Percentiles rank a stretch among this genome's conserved stretches.
Conservation (phyloP, 2,888 invertebrate species). For the Platycheirus rosarum region DNA sequence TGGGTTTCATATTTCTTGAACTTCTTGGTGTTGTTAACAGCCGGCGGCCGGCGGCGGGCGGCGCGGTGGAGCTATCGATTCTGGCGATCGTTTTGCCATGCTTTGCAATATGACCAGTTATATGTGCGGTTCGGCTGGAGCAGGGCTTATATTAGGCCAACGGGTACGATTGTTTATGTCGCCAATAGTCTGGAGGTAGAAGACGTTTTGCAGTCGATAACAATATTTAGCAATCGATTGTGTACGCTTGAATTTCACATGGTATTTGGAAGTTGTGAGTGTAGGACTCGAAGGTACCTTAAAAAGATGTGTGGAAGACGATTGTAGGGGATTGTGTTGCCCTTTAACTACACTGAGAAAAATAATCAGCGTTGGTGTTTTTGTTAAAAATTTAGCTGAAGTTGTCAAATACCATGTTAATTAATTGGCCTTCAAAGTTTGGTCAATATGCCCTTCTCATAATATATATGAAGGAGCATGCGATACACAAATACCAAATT, state of each 20-base stretch:
- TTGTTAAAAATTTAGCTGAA: too few species aligned
- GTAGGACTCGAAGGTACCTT: constrained; percentile 4
- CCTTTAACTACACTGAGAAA: constrained; percentile 52
- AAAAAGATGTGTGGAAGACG: constrained; percentile 36
- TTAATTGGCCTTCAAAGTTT: too few species aligned
- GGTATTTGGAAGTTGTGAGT: constrained; percentile 22
- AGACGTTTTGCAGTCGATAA: constrained; percentile 62
- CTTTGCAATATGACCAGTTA: constrained; percentile 73
- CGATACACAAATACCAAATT: too few species aligned
- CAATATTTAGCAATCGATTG: constrained; percentile 66
- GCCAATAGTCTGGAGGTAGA: constrained; percentile 70
- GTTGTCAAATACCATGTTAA: too few species aligned
- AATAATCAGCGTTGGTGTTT: too few species aligned
- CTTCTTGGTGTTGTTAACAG: constrained; percentile 2
- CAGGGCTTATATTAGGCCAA: constrained; percentile 65
- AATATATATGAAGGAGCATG: too few species aligned
- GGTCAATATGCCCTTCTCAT: too few species aligned
- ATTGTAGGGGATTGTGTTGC: constrained; percentile 41
- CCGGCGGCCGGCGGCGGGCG: background rate
- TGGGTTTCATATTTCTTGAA: constrained; percentile 71
- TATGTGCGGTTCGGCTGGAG: constrained; percentile 55
- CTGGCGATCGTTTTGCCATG: constrained; percentile 43
- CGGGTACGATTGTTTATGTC: constrained; percentile 55
- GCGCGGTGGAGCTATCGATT: constrained; percentile 46
- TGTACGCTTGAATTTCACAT: constrained; percentile 49